Evolutionary conservation across 1,140 invertebrate species (phyloP).

Genomic region (Caenorhabditis latens): DNA sequence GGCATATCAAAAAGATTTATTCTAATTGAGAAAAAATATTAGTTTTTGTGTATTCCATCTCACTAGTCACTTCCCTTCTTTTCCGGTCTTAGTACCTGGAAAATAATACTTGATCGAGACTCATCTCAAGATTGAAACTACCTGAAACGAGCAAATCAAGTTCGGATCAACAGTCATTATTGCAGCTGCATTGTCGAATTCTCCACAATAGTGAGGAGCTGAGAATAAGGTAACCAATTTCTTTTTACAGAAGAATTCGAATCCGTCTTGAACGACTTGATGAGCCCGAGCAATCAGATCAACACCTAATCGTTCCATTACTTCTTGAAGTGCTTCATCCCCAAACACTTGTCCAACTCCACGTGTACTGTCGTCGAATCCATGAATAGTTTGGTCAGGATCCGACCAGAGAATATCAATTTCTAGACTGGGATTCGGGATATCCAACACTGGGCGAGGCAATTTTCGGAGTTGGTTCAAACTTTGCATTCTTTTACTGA

Average conservation of each 20-base stretch:
- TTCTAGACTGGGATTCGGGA: slow-evolving; percentile 66
- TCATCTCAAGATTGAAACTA: too few relatives aligned
- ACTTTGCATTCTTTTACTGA: slow-evolving; percentile 83
- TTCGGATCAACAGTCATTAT: slow-evolving; percentile 65
- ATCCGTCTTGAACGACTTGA: slow-evolving; percentile 70
- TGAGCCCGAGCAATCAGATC: slow-evolving; percentile 70
- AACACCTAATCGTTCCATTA: slow-evolving; percentile 63
- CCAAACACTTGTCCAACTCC: slow-evolving; percentile 69
- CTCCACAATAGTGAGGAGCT: slow-evolving; percentile 85
- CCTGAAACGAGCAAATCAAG: slow-evolving; percentile 47
- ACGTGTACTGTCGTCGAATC: slow-evolving; percentile 67
- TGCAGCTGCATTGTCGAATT: slow-evolving; percentile 63
- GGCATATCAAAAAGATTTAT: too few relatives aligned
- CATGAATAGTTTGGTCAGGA: slow-evolving; percentile 69
- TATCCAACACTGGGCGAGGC: slow-evolving; percentile 63
- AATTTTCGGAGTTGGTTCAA: slow-evolving; percentile 61
- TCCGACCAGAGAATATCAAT: slow-evolving; percentile 71
- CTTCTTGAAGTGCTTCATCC: slow-evolving; percentile 64
- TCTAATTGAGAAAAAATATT: too few relatives aligned
- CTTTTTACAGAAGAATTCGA: slow-evolving; percentile 87
- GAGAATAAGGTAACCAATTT: slow-evolving; percentile 69
- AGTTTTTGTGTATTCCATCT: too few relatives aligned
- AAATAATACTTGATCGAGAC: too few relatives aligned
- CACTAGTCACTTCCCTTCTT: too few relatives aligned
- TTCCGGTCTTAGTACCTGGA: too few relatives aligned